These are phyloP conservation scores for Eurytoma adleriae DNA, from an alignment of 2,888 invertebrate genomes.

Conservation along the genomic window DNA sequence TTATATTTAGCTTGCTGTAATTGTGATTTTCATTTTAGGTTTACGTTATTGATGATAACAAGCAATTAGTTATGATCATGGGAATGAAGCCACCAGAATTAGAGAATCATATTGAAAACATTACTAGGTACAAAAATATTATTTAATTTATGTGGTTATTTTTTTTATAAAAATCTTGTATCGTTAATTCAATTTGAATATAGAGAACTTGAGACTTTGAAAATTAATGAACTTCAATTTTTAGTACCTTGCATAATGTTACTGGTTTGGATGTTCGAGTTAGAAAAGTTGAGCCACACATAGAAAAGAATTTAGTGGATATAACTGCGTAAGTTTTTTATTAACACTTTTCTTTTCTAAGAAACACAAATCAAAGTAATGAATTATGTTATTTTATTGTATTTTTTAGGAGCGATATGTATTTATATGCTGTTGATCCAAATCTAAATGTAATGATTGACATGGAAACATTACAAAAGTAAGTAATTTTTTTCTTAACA, in stretches of 20 bases:
- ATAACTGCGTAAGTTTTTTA: conserved; percentile 80
- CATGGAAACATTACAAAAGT: conserved; percentile 88
- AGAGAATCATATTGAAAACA: conserved; percentile 83
- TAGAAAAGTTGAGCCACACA: conserved; percentile 86
- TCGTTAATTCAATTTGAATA: no score
- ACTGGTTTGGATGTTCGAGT: conserved; percentile 89
- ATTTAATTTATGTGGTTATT: background rate
- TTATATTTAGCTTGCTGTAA: no score
- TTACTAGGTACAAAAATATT: conserved; percentile 78
- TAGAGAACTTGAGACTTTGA: no score
- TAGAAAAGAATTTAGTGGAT: conserved; percentile 81
- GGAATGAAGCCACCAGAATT: conserved; percentile 87
- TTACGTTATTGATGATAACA: conserved; percentile 88
- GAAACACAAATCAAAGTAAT: background rate
- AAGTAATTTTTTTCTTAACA: conserved; percentile 67
- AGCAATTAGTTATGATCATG: conserved; percentile 87
- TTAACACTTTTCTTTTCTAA: conserved; percentile 18
- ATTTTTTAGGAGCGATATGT: conserved; percentile 86
- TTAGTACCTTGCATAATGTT: conserved; percentile 82
- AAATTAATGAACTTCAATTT: conserved; percentile 49
- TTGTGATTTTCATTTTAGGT: conserved; percentile 77
- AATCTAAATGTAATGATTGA: conserved; percentile 88
- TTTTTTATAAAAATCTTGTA: background rate
- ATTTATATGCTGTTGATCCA: conserved; percentile 90
- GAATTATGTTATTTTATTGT: conserved; percentile 11